A percentile compares a stretch with the other conserved stretches of the same genome.
Conservation (phyloP, 2,113 vertebrate species). For the Dipodomys ordii region DNA sequence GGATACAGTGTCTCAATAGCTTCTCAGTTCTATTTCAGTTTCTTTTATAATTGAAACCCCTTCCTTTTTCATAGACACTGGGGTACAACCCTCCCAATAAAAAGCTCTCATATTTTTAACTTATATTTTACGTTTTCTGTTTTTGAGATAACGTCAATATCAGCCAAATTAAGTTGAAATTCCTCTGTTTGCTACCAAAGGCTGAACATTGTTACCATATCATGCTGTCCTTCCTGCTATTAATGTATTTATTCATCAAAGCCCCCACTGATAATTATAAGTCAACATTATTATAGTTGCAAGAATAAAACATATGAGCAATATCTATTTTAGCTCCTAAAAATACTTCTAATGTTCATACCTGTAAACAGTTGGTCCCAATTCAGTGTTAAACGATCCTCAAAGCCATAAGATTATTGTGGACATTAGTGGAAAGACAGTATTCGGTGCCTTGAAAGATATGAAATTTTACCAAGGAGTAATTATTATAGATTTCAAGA, state of each 20-base stretch:
- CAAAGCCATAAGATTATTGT: neutral
- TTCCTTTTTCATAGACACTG: neutral
- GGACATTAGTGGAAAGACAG: neutral
- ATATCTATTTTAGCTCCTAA: neutral
- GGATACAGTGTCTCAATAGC: neutral
- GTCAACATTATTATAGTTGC: neutral
- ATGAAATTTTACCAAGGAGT: neutral
- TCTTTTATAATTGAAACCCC: neutral
- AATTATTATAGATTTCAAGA: neutral
- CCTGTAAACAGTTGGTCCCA: neutral
- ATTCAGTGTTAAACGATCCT: neutral
- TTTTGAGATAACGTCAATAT: neutral
- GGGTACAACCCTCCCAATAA: neutral
- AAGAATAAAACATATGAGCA: slow-evolving; percentile 1
- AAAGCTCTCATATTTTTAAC: neutral
- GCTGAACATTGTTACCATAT: neutral
- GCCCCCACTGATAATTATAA: neutral
- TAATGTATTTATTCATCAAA: neutral
- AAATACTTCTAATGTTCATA: neutral
- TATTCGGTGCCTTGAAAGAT: neutral
- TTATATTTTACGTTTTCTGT: neutral
- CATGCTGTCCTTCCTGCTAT: neutral
- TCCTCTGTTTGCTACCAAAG: neutral
- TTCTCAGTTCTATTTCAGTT: neutral
- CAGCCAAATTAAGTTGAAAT: neutral